Conservation (phyloP, 2,888 invertebrate genomes). For the Trissoscelio sp. region DNA sequence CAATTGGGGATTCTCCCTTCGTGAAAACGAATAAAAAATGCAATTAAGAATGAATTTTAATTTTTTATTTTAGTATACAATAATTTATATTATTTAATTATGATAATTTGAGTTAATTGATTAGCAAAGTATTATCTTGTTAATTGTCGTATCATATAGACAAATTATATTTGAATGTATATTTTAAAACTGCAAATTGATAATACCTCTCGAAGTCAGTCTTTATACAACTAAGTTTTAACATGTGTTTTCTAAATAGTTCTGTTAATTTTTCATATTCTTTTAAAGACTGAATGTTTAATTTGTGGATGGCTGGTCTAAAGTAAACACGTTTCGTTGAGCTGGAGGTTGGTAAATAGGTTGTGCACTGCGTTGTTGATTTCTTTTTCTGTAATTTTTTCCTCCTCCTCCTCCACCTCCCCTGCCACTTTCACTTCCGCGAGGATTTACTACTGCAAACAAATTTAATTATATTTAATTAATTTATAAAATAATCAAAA, state of each 20-base stretch:
- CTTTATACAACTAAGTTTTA: constrained; percentile 57
- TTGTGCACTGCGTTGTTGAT: constrained; percentile 80
- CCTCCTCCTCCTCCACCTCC: constrained; percentile 69
- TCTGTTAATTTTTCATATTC: background rate
- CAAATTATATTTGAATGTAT: constrained; percentile 31
- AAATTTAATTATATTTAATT: background rate
- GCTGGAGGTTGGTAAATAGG: constrained; percentile 82
- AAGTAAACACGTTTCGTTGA: constrained; percentile 74
- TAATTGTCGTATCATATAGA: constrained; percentile 6
- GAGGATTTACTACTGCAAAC: constrained; percentile 76
- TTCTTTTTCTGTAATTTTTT: constrained; percentile 75
- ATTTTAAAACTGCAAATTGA: constrained; percentile 24
- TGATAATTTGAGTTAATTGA: background rate
- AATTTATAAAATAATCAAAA: too few species aligned
- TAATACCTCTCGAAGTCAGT: constrained; percentile 50
- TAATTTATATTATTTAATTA: constrained; percentile 13
- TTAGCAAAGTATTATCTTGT: constrained; percentile 31
- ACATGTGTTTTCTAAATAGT: constrained; percentile 43
- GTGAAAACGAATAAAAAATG: constrained; percentile 7
- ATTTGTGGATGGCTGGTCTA: constrained; percentile 53
- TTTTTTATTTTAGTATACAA: constrained; percentile 45
- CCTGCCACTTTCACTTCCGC: constrained; percentile 73
- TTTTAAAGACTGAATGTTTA: background rate
- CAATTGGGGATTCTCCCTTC: too few species aligned
- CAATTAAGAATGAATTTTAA: constrained; percentile 21